Conservation (phyloP, 92 coral and sea anemone species). For the Porites rus region DNA sequence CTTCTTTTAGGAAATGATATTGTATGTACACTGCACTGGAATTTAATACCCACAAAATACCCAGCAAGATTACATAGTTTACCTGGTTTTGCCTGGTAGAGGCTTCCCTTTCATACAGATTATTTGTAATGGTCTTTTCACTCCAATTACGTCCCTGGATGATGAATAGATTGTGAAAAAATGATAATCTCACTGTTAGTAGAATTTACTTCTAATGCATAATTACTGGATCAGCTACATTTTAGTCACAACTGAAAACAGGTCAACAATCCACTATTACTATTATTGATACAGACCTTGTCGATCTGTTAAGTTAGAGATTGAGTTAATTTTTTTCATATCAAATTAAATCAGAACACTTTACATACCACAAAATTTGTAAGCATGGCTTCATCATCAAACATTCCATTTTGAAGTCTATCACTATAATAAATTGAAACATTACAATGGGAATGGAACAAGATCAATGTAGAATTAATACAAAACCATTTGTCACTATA, state of each 20-base stretch:
- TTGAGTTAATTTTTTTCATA: too few relatives aligned
- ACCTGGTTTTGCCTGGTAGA: conserved; percentile 96
- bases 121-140: conserved; percentile 75
- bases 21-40: background rate
- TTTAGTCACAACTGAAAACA: background rate
- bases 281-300: background rate
- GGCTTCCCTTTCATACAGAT: conserved; percentile 88
- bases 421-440: conserved; percentile 60
- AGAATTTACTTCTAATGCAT: background rate
- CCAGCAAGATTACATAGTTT: background rate
- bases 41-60: background rate
- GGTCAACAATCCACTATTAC: background rate
- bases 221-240: background rate
- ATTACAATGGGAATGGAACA: background rate
- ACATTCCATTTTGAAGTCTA: conserved; percentile 75
- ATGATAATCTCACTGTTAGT: too few relatives aligned
- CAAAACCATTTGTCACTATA: too few relatives aligned
- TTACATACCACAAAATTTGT: conserved; percentile 71
- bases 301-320: too few relatives aligned
- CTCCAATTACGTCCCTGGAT: conserved; percentile 77
- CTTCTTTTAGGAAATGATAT: too few relatives aligned
- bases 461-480: too few relatives aligned
- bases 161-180: background rate
- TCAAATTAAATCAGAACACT: too few relatives aligned
- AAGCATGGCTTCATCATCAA: conserved; percentile 74